Base-by-base conservation (phyloP, 2,113 vertebrate genomes). In the Mesocricetus auratus region DNA sequence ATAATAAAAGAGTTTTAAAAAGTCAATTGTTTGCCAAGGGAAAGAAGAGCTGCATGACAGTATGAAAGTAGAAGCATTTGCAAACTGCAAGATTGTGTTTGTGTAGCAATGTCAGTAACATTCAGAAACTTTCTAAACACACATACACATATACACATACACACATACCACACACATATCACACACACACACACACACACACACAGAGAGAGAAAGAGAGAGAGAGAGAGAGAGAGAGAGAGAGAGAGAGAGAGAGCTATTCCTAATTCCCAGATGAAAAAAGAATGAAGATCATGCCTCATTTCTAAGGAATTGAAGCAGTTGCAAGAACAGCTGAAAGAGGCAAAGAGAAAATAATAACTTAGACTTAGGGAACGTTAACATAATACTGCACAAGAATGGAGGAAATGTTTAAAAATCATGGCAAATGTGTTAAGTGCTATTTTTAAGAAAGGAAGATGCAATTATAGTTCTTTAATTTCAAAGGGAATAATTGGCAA, bases 401-500 rank as follows among this genome's bases (percentile, higher is more conserved):
- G 29, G 77, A 71, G 22, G 6, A 93, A 96, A 93, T 79, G 1
- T 53, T 66, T 96, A 88, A 92, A 96, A 97, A 97, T 81, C 66
- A 19, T 97, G 73, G 85, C 66, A 92, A 81, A 93, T 82, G 36
- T 77, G 79, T 89, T 89, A 96, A 96, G 68, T 92, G 75, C n/a
- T 92, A 45, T 92, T 95, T 97, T 93, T 92, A 97, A 89, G 92
- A 87, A 90, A 94, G 89, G 19, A 91, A 88, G 87, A 78, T 60
- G 86, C 22, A 92, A 62, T 97, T 95, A 89, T 56, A 83, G 82
- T 96, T 89, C 26, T 94, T 95, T 95, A 97, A 97, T 97, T 97
- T 97, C 79, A 91, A 94, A 96, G 56, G 89, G 90, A 97, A 96
- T 92, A 96, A 97, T 81, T 95, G 87, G 73, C 68, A 91, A 96